phyloP scores from a whole-genome alignment of 1,140 invertebrate genomes.

The Drosophila obscura region DNA sequence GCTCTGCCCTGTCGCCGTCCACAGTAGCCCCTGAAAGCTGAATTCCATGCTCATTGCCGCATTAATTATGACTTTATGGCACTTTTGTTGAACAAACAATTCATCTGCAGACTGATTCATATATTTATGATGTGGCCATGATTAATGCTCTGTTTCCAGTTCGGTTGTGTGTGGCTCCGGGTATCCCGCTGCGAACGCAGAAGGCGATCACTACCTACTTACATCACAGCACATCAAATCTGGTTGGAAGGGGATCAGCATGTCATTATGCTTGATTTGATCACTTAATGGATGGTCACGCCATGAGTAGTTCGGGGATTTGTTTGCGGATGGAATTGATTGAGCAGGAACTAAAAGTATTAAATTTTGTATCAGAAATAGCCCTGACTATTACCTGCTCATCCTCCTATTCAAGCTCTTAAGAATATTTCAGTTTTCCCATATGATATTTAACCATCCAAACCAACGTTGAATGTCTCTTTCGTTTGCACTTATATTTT shows the following conservation, averaged over 20 bases:
- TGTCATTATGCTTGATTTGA: slow-evolving; percentile 22
- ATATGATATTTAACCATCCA: too few species aligned
- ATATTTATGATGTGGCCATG: slow-evolving; percentile 43
- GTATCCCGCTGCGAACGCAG: slow-evolving; percentile 41
- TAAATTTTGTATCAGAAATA: too few species aligned
- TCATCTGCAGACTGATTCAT: slow-evolving; percentile 54
- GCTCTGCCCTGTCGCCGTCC: background rate
- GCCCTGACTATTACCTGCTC: too few species aligned
- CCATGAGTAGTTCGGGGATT: slow-evolving; percentile 20
- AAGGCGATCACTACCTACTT: slow-evolving; percentile 42
- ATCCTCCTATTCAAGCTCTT: too few species aligned
- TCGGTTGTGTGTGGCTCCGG: slow-evolving; percentile 9
- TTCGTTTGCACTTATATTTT: background rate
- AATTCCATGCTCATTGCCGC: slow-evolving; percentile 26
- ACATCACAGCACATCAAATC: slow-evolving; percentile 54
- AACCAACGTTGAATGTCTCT: background rate
- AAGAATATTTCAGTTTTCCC: too few species aligned
- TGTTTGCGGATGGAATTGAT: background rate
- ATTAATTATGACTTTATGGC: slow-evolving; percentile 7
- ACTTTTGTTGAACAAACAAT: slow-evolving; percentile 10
- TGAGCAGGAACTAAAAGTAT: too few species aligned
- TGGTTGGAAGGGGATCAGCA: slow-evolving; percentile 12
- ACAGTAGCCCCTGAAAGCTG: slow-evolving; percentile 13
- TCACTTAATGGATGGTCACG: slow-evolving; percentile 34
- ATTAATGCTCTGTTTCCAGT: slow-evolving; percentile 56